Conservation (phyloP, 1,140 invertebrate genomes). For the Caenorhabditis inopinata region DNA sequence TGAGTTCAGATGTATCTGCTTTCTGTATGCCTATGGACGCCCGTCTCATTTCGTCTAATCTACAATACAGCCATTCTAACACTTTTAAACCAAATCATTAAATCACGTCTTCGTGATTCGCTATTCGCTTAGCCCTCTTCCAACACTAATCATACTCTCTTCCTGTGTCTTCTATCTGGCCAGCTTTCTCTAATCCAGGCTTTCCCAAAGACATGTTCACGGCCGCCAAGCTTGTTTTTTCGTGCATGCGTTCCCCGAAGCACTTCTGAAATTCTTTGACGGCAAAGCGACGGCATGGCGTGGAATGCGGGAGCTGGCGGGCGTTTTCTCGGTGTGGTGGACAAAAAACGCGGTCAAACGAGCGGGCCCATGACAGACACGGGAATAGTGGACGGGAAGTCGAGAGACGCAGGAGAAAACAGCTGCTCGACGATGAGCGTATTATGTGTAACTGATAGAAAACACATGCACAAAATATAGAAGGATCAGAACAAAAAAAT, state of each 20-base stretch:
- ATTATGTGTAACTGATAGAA: conserved; percentile 33
- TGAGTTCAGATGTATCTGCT: too few species aligned
- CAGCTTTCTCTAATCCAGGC: neutral
- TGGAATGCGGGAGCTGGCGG: neutral
- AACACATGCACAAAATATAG: conserved; percentile 27
- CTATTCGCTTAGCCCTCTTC: neutral
- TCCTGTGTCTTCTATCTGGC: neutral
- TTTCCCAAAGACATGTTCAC: conserved; percentile 2
- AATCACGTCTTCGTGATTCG: neutral
- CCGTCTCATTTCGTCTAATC: neutral
- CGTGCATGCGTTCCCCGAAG: conserved; percentile 27
- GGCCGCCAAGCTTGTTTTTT: conserved; percentile 2
- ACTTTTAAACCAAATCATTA: neutral
- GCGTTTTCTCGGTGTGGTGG: neutral
- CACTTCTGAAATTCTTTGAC: conserved; percentile 15
- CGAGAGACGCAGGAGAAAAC: neutral
- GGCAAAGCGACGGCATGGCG: neutral
- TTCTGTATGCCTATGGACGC: too few species aligned
- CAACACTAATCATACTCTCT: too few species aligned
- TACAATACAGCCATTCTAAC: too few species aligned
- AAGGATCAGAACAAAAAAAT: neutral
- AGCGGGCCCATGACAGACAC: neutral
- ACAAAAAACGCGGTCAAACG: conserved; percentile 32
- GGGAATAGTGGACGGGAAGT: neutral
- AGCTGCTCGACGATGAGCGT: conserved; percentile 28